Evolutionary conservation across 2,888 invertebrate species (phyloP).

Genomic region (Hirtodrosophila confusa): DNA sequence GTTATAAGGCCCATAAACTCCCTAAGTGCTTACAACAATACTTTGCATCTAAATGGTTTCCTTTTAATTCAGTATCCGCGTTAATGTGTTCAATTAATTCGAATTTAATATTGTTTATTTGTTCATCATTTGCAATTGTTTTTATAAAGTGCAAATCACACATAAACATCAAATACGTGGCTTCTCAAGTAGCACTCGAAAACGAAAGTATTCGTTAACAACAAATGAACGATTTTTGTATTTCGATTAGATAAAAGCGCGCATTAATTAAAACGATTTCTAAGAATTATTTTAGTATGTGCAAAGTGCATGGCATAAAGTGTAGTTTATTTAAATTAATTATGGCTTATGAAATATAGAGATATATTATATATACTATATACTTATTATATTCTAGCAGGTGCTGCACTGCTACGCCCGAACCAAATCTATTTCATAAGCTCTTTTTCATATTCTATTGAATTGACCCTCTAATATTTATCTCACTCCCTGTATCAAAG

Average conservation of each 20-base stretch:
- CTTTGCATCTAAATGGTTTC: slow-evolving; percentile 24
- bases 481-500: too few relatives aligned
- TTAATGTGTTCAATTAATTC: slow-evolving; percentile 16
- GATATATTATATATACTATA: too few relatives aligned
- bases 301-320: slow-evolving; percentile 1
- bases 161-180: background rate
- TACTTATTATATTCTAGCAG: too few relatives aligned
- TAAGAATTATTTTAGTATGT: slow-evolving; percentile 2
- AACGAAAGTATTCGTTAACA: slow-evolving; percentile 34
- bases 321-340: background rate
- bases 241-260: slow-evolving; percentile 42
- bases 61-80: slow-evolving; percentile 21
- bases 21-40: slow-evolving; percentile 8
- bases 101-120: slow-evolving; percentile 28
- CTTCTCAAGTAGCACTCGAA: slow-evolving; percentile 56
- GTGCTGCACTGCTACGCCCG: too few relatives aligned
- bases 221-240: slow-evolving; percentile 36
- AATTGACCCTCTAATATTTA: too few relatives aligned
- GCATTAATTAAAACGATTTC: slow-evolving; percentile 30
- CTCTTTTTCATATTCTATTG: too few relatives aligned
- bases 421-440: too few relatives aligned
- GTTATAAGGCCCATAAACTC: slow-evolving; percentile 24
- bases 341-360: too few relatives aligned
- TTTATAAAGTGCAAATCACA: slow-evolving; percentile 29
- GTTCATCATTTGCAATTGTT: slow-evolving; percentile 15